Evolutionary conservation across 1,140 invertebrate species (phyloP), one percentile per base, ranked within the genome.

Genomic region (Philotrypesis tridentata): DNA sequence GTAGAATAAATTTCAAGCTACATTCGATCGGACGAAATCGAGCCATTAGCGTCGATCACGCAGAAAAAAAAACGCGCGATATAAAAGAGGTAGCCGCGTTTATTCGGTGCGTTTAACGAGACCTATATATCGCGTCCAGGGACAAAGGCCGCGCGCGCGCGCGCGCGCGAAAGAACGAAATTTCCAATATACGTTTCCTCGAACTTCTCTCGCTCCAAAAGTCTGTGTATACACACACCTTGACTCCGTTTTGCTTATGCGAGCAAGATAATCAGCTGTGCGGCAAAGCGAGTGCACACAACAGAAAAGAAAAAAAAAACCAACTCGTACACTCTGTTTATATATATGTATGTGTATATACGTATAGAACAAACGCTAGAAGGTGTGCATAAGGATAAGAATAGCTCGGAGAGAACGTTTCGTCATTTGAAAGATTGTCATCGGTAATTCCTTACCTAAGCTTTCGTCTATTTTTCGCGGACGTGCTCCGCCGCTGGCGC

Each of bases 211-310:
- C 40, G 14, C 40, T 43, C 12, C 40, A 14, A 43, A n/a, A n/a
- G n/a, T n/a, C n/a, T n/a, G n/a, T n/a, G n/a, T n/a, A n/a, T n/a
- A 17, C 17, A 12, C 11, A 12, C 29, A 40, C 73, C 60, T 76
- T 76, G 73, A 76, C 73, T 76, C 9, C 73, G 73, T 76, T 76
- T 76, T 76, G 73, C 73, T 65, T 63, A 76, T 65, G 23, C 31
- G 60, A 76, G 11, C 78, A 74, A 67, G 76, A 75, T 84, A 84
- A 84, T 84, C 81, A 78, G 61, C 11, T 61, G 61, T n/a, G 61
- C 27, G n/a, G 70, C 75, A 82, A 82, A 82, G 72, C 83, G 80
- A 48, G 37, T 37, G 48, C 17, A 48, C 60, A 82, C 29, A 55
- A 55, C 60, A 43, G 43, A 12, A 14, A 73, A 73, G 27, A 55